phyloP scores from a whole-genome alignment of 2,888 invertebrate species.

The Eurytoma californica region DNA sequence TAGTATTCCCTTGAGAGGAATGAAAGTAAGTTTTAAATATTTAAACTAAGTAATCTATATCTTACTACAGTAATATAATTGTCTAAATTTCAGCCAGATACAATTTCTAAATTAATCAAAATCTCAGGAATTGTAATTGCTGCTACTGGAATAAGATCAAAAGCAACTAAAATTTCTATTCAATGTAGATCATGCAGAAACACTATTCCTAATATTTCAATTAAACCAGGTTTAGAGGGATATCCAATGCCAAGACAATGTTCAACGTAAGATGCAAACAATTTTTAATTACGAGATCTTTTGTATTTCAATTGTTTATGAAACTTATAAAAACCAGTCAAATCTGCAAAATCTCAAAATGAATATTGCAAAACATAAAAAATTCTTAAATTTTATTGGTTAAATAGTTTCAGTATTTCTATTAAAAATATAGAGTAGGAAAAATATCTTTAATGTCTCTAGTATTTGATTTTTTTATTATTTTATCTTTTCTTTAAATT shows the following conservation, averaged over 20 bases:
- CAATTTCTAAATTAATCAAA: constrained; percentile 94
- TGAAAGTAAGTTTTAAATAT: constrained; percentile 81
- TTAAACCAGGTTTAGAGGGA: constrained; percentile 97
- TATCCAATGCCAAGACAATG: constrained; percentile 96
- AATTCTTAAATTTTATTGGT: too few species aligned
- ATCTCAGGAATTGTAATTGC: constrained; percentile 97
- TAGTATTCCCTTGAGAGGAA: constrained; percentile 86
- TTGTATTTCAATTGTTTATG: not conserved
- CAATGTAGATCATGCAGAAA: constrained; percentile 96
- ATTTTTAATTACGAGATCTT: not conserved
- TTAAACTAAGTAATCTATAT: not conserved
- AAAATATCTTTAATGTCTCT: constrained; percentile 21
- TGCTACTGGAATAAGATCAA: constrained; percentile 94
- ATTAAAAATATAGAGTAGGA: not conserved
- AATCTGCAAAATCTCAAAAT: too few species aligned
- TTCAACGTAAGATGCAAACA: constrained; percentile 82
- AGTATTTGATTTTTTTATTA: not conserved
- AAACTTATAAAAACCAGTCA: not conserved
- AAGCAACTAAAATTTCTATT: constrained; percentile 95
- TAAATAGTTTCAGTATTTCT: too few species aligned
- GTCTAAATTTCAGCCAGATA: constrained; percentile 83
- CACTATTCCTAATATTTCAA: constrained; percentile 89
- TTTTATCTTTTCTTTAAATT: not conserved
- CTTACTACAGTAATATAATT: not conserved
- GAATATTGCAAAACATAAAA: too few species aligned